Base-by-base conservation (phyloP, 2,797 vertebrate species). In the Somateria mollissima region DNA sequence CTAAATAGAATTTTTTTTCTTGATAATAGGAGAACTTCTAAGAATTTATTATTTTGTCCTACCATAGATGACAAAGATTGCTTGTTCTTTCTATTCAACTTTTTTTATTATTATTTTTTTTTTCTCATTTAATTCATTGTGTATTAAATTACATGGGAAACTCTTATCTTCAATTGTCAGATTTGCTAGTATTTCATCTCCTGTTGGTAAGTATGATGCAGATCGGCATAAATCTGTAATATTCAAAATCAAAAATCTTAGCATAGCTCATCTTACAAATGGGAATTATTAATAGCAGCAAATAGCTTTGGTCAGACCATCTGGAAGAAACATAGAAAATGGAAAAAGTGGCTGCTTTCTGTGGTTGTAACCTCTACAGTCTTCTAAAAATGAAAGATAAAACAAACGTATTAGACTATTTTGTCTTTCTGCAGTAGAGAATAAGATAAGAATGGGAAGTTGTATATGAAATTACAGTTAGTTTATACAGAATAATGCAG, bases 1-100 rank as follows among this genome's bases (percentile, higher is more conserved):
- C 95, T 97, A 96, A 97, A 96, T 92, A 95, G 90, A 36, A n/a
- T 67, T 96, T 97, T 97, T 81, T 81, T 96, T 92, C 88, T 91
- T 95, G 86, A 94, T 82, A 83, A 16, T 75, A 72, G 85, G 78
- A 91, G 62, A 89, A 85, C 87, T 94, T 91, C 84, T 87, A 85
- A 94, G 94, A 96, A 96, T 97, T 96, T 97, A 94, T 96, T 97
- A 65, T 87, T 65, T 71, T 60, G 2, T 87, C 66, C 57, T 96
- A 76, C 95, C 66, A 32, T 73, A 65, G 62, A 89, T 96, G 88
- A 96, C 90, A 94, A 96, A 96, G 76, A 73, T 93, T 94, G 64
- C 60, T 93, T 15, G 8, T 91, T 91, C 51, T 83, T 89, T 43
- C 81, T 93, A 87, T 91, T 96, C 21, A 78, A 65, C 47, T 22